These are phyloP conservation scores for Steinernema feltiae DNA, from an alignment of 1,140 invertebrate species.

Conservation along the genomic window DNA sequence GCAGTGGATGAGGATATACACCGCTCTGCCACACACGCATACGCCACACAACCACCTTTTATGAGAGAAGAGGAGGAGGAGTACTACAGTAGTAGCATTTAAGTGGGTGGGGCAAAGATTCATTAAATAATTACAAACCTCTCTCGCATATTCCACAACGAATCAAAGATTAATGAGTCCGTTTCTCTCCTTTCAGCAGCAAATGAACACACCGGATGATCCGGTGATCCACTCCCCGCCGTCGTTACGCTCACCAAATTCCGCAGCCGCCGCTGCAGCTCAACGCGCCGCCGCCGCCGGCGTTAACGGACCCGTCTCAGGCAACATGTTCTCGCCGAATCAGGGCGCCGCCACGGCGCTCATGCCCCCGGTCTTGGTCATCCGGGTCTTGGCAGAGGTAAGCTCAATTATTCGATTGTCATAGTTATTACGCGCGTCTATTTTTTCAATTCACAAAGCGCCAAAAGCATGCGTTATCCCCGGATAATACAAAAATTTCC, in stretches of 20 bases:
- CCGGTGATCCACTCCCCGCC: slow-evolving; percentile 44
- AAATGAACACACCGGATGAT: slow-evolving; percentile 47
- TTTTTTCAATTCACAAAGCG: too few relatives aligned
- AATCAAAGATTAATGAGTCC: background rate
- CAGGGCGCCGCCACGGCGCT: background rate
- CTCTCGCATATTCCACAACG: too few relatives aligned
- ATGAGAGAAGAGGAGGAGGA: background rate
- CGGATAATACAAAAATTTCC: too few relatives aligned
- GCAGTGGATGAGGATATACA: background rate
- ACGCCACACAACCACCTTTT: background rate
- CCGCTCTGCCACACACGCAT: too few relatives aligned
- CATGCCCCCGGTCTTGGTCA: background rate
- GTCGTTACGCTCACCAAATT: slow-evolving; percentile 15
- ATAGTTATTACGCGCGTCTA: too few relatives aligned
- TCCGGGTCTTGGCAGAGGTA: background rate
- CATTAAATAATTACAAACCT: too few relatives aligned
- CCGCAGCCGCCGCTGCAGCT: background rate
- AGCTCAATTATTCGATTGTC: too few relatives aligned
- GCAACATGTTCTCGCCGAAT: background rate
- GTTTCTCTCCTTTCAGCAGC: slow-evolving; percentile 37
- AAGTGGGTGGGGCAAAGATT: too few relatives aligned
- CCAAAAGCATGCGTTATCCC: too few relatives aligned
- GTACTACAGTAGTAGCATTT: too few relatives aligned
- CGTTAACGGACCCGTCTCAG: background rate
- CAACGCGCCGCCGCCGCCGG: background rate